Conservation (phyloP, 2,797 vertebrate species). For the Brachymystax lenok region DNA sequence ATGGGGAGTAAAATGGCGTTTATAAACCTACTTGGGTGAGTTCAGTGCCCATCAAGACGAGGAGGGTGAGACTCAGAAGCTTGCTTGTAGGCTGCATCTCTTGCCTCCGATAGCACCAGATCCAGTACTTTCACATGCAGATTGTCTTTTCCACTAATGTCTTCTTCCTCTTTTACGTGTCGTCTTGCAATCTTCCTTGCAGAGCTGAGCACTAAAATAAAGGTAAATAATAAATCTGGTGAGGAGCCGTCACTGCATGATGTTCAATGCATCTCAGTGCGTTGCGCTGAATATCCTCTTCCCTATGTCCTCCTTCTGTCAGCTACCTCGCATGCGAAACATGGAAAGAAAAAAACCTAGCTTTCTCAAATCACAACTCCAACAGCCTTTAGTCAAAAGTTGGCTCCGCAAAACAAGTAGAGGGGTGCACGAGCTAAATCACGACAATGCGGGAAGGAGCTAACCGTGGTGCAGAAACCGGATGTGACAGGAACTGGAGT, state of each 20-base stretch:
- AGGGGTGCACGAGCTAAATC: constrained; percentile 46
- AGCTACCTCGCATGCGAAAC: constrained; percentile 8
- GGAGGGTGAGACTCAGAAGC: constrained; percentile 82
- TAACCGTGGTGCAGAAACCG: constrained; percentile 71
- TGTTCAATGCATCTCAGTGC: constrained; percentile 48
- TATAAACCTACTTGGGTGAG: constrained; percentile 85
- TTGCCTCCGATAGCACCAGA: constrained; percentile 61
- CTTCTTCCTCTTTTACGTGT: constrained; percentile 43
- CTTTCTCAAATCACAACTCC: constrained; percentile 31
- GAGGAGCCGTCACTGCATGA: constrained; percentile 79
- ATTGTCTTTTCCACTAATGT: constrained; percentile 25
- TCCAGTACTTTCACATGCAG: constrained; percentile 62
- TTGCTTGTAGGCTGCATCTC: constrained; percentile 85
- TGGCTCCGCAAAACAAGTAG: constrained; percentile 62
- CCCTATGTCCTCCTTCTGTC: background rate
- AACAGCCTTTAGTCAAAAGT: constrained; percentile 74
- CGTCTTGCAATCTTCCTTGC: constrained; percentile 40
- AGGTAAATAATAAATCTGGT: constrained; percentile 69
- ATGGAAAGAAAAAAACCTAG: too few relatives aligned
- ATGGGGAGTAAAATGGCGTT: constrained; percentile 68
- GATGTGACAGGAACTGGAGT: constrained; percentile 83
- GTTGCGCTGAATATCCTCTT: background rate
- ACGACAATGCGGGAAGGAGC: constrained; percentile 52
- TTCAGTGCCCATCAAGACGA: constrained; percentile 87
- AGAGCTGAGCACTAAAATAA: constrained; percentile 71